phyloP scores from a whole-genome alignment of 2,888 invertebrate genomes.

The Apotomis turbidana region DNA sequence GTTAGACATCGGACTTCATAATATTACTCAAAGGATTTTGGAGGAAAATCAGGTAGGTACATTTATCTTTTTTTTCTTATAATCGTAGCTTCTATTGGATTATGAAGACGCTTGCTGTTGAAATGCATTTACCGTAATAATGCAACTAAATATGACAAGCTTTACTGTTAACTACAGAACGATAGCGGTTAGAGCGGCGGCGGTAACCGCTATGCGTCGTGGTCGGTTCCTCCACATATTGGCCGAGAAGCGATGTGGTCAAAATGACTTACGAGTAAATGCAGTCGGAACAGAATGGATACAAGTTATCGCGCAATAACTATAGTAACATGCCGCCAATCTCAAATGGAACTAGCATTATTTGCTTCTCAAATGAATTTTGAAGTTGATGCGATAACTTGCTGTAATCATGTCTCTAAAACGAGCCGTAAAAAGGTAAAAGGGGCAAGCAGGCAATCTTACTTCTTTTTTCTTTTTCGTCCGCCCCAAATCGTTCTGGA shows the following conservation, averaged over 20 bases:
- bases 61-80: background rate
- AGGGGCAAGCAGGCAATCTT: slow-evolving; percentile 89
- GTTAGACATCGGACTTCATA: slow-evolving; percentile 19
- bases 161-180: slow-evolving; percentile 63
- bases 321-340: slow-evolving; percentile 66
- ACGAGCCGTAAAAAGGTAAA: slow-evolving; percentile 82
- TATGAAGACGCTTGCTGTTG: slow-evolving; percentile 31
- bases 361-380: slow-evolving; percentile 63
- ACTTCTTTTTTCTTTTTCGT: slow-evolving; percentile 99
- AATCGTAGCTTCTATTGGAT: slow-evolving; percentile 28
- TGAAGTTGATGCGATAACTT: slow-evolving; percentile 79
- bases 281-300: slow-evolving; percentile 73
- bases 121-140: slow-evolving; percentile 52
- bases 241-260: slow-evolving; percentile 80
- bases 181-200: slow-evolving; percentile 65
- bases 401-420: slow-evolving; percentile 75
- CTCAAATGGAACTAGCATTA: slow-evolving; percentile 56
- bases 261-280: slow-evolving; percentile 65
- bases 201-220: slow-evolving; percentile 72
- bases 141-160: slow-evolving; percentile 79
- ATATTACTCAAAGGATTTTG: slow-evolving; percentile 2
- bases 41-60: background rate
- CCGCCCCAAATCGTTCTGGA: slow-evolving; percentile 96
- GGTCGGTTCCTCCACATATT: slow-evolving; percentile 60
- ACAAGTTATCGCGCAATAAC: slow-evolving; percentile 78